phyloP scores from a whole-genome alignment of 2,888 invertebrate species.

The Xestia xanthographa region DNA sequence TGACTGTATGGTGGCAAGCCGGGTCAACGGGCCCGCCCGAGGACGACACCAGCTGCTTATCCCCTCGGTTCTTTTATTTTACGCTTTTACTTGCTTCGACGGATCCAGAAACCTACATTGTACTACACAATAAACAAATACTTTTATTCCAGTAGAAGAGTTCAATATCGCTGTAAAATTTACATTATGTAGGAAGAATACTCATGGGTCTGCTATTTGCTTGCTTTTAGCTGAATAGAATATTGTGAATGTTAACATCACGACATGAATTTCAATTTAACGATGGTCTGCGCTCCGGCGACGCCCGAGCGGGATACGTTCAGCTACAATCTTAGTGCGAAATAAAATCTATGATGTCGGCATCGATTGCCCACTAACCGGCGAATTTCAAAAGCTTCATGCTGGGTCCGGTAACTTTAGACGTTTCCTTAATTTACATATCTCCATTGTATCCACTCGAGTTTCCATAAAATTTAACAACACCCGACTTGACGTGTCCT shows the following conservation, averaged over 20 bases:
- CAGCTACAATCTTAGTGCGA: conserved; percentile 71
- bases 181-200: conserved; percentile 70
- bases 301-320: conserved; percentile 55
- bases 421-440: conserved; percentile 85
- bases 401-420: conserved; percentile 70
- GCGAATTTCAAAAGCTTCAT: conserved; percentile 74
- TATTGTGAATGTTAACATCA: conserved; percentile 76
- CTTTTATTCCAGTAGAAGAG: conserved; percentile 65
- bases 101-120: conserved; percentile 52
- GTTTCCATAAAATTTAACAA: conserved; percentile 89
- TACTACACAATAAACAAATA: conserved; percentile 59
- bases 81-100: conserved; percentile 18
- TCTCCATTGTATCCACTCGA: conserved; percentile 84
- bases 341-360: conserved; percentile 70
- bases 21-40: conserved; percentile 49
- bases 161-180: conserved; percentile 69
- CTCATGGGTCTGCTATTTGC: conserved; percentile 70
- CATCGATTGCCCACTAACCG: conserved; percentile 69
- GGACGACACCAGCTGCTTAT: conserved; percentile 19
- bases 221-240: conserved; percentile 78
- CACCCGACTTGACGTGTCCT: conserved; percentile 86
- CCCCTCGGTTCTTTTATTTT: conserved; percentile 23
- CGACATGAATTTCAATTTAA: conserved; percentile 81
- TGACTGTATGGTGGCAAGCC: conserved; percentile 49
- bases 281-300: conserved; percentile 69